Evolutionary conservation across 2,888 invertebrate species (phyloP), one percentile per base, ranked within the genome.

Genomic region (Drosophila pegasa): DNA sequence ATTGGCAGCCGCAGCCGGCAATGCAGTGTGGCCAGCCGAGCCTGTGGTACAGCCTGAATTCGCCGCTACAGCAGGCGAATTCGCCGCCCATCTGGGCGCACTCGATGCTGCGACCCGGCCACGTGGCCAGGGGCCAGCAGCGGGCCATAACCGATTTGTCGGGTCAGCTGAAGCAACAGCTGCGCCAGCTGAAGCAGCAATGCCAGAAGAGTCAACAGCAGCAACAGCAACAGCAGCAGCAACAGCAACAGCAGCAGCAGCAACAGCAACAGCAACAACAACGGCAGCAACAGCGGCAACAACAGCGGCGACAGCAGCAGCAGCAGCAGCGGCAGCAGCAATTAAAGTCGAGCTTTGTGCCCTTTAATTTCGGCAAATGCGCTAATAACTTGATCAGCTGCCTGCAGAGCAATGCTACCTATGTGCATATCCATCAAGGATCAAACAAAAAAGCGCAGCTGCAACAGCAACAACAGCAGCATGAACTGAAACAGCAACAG

Each of bases 341-440:
- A 9, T 29, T 22, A 0, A 37, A n/a, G 8, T 16, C 0, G 10
- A 7, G 4, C 1, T 69, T 40, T n/a, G 18, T 2, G 1, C 59
- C 57, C 0, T 84, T 87, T 8, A 84, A 84, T 55, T 80, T 84
- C 31, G 84, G 84, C 0, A 73, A 52, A 35, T 67, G 48, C 2
- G 83, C 80, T 2, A 66, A 51, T 12, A 51, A 7, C 6, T 52
- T 63, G 2, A 47, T 87, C 0, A 50, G 40, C 0, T 40, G 29
- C 2, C 3, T 14, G 7, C 14, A 37, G 22, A 25, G 27, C 41
- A 18, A 3, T 8, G 22, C 35, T 9, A 2, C 9, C 10, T 10
- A 16, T 16, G 10, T 10, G 14, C 48, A 29, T 6, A 29, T 29
- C 4, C 25, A n/a, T 22, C n/a, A 45, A 16, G 1, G n/a, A 35